phyloP scores from a whole-genome alignment of 2,113 vertebrate species.

The Microtus pennsylvanicus region DNA sequence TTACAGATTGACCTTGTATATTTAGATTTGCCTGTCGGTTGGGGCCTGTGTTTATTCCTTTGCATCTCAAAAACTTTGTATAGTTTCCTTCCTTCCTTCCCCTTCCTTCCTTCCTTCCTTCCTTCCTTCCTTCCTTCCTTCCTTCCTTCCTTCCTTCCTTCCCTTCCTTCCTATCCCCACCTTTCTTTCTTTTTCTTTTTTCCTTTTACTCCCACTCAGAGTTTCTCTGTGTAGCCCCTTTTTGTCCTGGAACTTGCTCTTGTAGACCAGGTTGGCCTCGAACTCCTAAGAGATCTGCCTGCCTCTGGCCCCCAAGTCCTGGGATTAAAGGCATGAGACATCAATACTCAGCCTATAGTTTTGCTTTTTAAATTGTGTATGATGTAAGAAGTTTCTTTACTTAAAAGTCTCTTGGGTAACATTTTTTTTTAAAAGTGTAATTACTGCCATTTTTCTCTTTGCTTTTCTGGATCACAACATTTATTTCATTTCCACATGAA shows the following conservation, averaged over 20 bases:
- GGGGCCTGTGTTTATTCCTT: neutral
- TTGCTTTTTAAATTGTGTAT: neutral
- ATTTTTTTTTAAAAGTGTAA: neutral
- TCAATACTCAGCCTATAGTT: neutral
- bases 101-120: too few species aligned
- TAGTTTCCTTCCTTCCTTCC: neutral
- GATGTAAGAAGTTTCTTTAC: neutral
- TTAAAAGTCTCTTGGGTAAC: conserved; percentile 5
- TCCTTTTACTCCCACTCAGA: neutral
- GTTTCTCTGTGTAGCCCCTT: neutral
- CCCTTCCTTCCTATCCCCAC: too few species aligned
- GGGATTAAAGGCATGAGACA: neutral
- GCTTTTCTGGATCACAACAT: neutral
- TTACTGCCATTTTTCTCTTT: conserved; percentile 4
- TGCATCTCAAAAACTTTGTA: neutral
- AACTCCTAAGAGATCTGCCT: neutral
- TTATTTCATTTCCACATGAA: neutral
- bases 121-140: too few species aligned
- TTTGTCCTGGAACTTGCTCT: neutral
- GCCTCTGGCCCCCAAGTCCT: neutral
- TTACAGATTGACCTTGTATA: neutral
- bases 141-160: too few species aligned
- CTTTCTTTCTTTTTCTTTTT: neutral
- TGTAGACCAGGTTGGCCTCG: neutral
- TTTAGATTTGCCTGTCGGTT: conserved; percentile 1